Evolutionary conservation across 2,797 vertebrate genomes (phyloP).

Genomic region (Typhlichthys subterraneus): DNA sequence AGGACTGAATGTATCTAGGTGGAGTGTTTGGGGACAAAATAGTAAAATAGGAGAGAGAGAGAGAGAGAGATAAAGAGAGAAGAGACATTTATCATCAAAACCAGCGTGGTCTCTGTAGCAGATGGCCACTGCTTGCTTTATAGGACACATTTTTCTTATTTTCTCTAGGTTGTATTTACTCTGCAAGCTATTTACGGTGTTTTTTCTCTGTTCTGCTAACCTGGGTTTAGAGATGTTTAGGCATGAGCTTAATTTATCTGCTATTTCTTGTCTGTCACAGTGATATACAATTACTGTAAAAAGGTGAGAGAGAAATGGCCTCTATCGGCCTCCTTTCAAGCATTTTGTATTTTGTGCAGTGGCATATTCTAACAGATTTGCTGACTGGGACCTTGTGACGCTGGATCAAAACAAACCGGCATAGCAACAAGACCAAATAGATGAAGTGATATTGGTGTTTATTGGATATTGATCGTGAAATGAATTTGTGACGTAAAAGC

Average conservation of each 20-base stretch:
- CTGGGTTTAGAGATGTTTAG: conserved; percentile 9
- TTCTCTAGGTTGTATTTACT: conserved; percentile 2
- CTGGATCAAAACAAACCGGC: too few species aligned
- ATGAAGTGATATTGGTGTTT: too few species aligned
- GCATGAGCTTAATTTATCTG: neutral
- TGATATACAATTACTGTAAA: neutral
- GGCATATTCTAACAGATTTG: too few species aligned
- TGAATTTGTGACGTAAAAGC: too few species aligned
- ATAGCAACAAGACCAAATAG: too few species aligned
- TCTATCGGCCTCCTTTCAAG: too few species aligned
- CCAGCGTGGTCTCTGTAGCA: conserved; percentile 30
- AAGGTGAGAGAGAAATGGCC: neutral
- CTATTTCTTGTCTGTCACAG: neutral
- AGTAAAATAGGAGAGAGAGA: conserved; percentile 11
- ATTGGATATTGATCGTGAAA: too few species aligned
- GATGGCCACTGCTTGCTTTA: conserved; percentile 25
- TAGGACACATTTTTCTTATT: conserved; percentile 11
- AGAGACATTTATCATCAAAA: conserved; percentile 30
- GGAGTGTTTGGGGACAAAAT: conserved; percentile 2
- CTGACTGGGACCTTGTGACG: too few species aligned
- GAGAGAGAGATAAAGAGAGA: conserved; percentile 15
- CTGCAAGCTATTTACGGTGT: neutral
- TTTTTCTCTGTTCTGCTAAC: neutral
- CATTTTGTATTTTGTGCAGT: too few species aligned
- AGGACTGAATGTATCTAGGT: neutral